Evolutionary conservation across 2,797 vertebrate species (phyloP).

Genomic region (Manis javanica): DNA sequence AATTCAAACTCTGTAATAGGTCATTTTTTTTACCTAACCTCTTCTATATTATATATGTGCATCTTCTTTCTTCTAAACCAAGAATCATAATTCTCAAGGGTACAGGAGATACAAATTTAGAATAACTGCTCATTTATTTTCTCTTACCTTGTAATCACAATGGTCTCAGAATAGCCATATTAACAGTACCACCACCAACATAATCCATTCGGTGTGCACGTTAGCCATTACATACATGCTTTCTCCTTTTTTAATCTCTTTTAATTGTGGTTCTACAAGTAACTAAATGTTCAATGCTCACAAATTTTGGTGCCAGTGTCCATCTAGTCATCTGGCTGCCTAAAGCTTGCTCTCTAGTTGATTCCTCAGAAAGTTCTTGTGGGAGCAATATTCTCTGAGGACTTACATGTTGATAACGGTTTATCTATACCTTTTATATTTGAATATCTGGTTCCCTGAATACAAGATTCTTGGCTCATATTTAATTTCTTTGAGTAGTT

Average conservation of each 20-base stretch:
- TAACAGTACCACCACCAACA: neutral
- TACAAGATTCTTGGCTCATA: neutral
- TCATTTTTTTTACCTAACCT: neutral
- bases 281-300: neutral
- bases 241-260: neutral
- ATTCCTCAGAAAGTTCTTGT: neutral
- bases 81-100: neutral
- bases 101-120: neutral
- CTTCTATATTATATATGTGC: neutral
- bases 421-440: neutral
- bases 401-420: neutral
- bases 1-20: neutral
- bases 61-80: neutral
- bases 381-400: neutral
- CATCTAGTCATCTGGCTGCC: neutral
- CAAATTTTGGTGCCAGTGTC: neutral
- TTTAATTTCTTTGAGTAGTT: slow-evolving; percentile 10
- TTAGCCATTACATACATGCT: neutral
- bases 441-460: neutral
- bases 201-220: neutral
- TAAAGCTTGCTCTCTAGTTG: neutral
- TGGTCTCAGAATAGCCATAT: neutral
- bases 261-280: neutral
- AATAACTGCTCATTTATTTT: neutral
- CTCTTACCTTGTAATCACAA: neutral